These are phyloP conservation scores for Salpingus planirostris DNA, from an alignment of 2,888 invertebrate species.

Conservation along the genomic window DNA sequence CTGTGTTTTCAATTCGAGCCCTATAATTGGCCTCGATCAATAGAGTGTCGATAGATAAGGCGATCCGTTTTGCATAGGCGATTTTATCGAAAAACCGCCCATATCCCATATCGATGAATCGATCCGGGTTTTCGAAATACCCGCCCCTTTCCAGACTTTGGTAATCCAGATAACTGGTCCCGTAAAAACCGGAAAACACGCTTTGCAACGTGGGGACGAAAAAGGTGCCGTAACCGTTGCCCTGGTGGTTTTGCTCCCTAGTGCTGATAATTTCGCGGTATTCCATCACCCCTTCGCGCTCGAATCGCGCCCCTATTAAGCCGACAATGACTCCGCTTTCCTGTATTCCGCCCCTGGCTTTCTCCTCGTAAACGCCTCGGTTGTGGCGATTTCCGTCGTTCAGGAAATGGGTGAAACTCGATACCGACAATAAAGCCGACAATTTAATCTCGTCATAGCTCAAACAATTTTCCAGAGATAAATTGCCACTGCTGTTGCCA, in stretches of 20 bases:
- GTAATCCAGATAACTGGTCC: slow-evolving; percentile 14
- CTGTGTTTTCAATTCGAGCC: slow-evolving; percentile 43
- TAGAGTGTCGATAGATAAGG: slow-evolving; percentile 51
- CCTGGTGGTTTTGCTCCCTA: slow-evolving; percentile 40
- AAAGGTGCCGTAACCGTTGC: slow-evolving; percentile 18
- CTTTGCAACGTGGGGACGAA: slow-evolving; percentile 13
- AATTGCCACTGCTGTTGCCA: slow-evolving; percentile 45
- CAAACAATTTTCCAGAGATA: slow-evolving; percentile 47
- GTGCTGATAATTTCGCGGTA: slow-evolving; percentile 49
- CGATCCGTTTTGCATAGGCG: slow-evolving; percentile 43
- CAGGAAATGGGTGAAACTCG: slow-evolving; percentile 52
- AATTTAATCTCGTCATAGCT: slow-evolving; percentile 59
- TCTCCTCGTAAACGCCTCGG: slow-evolving; percentile 41
- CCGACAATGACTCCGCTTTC: slow-evolving; percentile 43
- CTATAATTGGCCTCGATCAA: slow-evolving; percentile 53
- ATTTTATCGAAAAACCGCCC: slow-evolving; percentile 19
- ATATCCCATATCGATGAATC: background rate
- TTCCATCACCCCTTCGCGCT: slow-evolving; percentile 49
- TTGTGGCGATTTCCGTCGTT: slow-evolving; percentile 49
- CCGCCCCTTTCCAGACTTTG: slow-evolving; percentile 3
- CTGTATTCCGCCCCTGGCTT: too few species aligned
- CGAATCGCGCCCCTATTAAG: slow-evolving; percentile 46
- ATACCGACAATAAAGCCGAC: slow-evolving; percentile 50
- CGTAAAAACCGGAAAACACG: slow-evolving; percentile 19
- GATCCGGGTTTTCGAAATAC: background rate